A percentile compares a stretch with the other conserved stretches of the same genome.
phyloP scores from a whole-genome alignment of 2,113 vertebrate genomes.

The Chionis minor region DNA sequence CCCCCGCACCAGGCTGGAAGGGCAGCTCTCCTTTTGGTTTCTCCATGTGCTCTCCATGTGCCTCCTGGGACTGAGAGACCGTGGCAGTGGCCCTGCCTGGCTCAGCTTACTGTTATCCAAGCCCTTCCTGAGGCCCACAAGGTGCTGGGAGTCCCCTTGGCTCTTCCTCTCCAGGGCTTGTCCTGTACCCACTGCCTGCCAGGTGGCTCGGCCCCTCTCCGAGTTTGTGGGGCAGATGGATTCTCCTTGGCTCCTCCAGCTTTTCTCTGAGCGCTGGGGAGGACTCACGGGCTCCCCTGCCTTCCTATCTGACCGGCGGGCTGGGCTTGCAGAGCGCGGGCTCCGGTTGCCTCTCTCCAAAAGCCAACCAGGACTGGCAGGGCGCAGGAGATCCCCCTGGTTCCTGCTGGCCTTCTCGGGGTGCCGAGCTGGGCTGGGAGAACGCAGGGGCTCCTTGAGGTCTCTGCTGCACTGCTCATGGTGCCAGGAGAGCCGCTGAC shows the following conservation, averaged over 20 bases:
- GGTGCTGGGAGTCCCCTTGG: neutral
- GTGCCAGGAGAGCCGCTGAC: slow-evolving; percentile 39
- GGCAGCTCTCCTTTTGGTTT: slow-evolving; percentile 39
- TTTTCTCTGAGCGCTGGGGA: neutral
- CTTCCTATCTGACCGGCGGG: neutral
- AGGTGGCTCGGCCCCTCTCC: neutral
- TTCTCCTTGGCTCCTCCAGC: slow-evolving; percentile 23
- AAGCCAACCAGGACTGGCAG: neutral
- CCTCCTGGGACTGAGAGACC: neutral
- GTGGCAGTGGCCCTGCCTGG: neutral
- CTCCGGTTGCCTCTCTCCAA: slow-evolving; percentile 4
- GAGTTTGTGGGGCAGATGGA: rapidly evolving
- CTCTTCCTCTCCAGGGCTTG: neutral
- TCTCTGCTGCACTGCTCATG: neutral
- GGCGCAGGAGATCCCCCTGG: neutral
- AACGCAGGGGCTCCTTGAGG: neutral
- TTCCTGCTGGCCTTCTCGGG: neutral
- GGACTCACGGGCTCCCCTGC: neutral
- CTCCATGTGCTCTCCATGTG: neutral
- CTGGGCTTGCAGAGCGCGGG: neutral
- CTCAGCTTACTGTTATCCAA: neutral
- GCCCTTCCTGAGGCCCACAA: neutral
- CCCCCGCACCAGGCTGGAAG: neutral
- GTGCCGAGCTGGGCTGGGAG: slow-evolving; percentile 31
- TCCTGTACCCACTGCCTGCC: neutral